phyloP scores from a whole-genome alignment of 2,888 invertebrate species.

The Rhorus exstirpatorius region DNA sequence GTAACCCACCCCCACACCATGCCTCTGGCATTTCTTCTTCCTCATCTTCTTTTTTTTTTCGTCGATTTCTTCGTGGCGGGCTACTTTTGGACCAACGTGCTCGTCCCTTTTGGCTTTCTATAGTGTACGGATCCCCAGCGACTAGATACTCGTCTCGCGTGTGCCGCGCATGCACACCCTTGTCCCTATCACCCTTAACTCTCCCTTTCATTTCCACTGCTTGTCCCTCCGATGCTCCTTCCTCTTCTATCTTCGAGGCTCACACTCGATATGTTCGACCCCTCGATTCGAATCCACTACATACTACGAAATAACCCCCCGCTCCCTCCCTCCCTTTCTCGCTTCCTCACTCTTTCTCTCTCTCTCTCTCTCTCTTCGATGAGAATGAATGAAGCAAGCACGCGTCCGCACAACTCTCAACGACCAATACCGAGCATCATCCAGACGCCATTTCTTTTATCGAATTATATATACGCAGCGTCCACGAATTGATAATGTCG shows the following conservation, averaged over 20 bases:
- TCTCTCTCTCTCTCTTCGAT: no score
- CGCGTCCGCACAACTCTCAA: slow-evolving; percentile 32
- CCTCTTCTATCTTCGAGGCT: slow-evolving; percentile 31
- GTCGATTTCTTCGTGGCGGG: slow-evolving; percentile 31
- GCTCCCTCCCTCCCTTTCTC: no score
- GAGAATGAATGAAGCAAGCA: slow-evolving; percentile 47
- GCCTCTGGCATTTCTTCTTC: slow-evolving; percentile 32
- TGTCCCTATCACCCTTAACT: slow-evolving; percentile 30
- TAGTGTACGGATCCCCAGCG: background rate
- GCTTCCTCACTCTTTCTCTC: no score
- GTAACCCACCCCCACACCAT: background rate
- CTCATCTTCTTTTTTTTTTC: slow-evolving; percentile 24
- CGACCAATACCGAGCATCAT: slow-evolving; percentile 41
- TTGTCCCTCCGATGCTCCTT: slow-evolving; percentile 29
- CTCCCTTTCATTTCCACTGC: slow-evolving; percentile 20
- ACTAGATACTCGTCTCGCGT: slow-evolving; percentile 44
- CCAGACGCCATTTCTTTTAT: slow-evolving; percentile 53
- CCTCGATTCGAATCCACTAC: slow-evolving; percentile 48
- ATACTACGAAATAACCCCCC: slow-evolving; percentile 22
- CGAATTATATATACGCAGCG: slow-evolving; percentile 9
- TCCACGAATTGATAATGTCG: slow-evolving; percentile 1
- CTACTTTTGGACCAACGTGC: slow-evolving; percentile 11
- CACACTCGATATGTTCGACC: slow-evolving; percentile 55
- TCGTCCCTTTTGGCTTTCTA: slow-evolving; percentile 14
- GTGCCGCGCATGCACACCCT: slow-evolving; percentile 40